Evolutionary conservation across 2,113 vertebrate species (phyloP).

Genomic region (Lepisosteus osseus): DNA sequence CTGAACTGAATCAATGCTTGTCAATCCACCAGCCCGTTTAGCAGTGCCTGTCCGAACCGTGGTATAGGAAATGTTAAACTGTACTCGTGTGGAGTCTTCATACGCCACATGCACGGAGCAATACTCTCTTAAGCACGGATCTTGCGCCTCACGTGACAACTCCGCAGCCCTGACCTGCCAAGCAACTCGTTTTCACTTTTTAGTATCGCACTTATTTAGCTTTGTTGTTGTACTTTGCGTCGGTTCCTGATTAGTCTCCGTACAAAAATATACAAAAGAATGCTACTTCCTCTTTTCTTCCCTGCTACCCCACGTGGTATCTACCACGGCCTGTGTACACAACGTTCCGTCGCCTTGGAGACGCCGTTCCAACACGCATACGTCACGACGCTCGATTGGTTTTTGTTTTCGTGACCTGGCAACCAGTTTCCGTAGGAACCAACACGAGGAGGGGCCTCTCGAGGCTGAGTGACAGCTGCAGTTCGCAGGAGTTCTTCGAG

Average conservation of each 20-base stretch:
- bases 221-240: not conserved
- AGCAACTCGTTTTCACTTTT: no score
- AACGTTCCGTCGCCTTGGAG: constrained; percentile 68
- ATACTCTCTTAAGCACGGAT: no score
- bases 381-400: constrained; percentile 68
- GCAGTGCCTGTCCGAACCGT: no score
- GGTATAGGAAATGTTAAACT: no score
- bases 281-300: constrained; percentile 11
- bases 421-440: constrained; percentile 67
- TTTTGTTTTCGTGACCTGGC: constrained; percentile 77
- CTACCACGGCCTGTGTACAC: constrained; percentile 51
- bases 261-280: no score
- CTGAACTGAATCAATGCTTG: no score
- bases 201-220: not conserved
- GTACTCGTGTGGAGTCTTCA: no score
- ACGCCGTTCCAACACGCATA: constrained; percentile 64
- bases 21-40: no score
- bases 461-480: constrained; percentile 36
- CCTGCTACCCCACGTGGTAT: constrained; percentile 29
- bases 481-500: no score
- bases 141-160: no score
- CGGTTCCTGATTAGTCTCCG: not conserved
- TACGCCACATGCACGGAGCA: no score
- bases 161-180: no score
- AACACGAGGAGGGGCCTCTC: constrained; percentile 22